Evolutionary conservation across 1,140 invertebrate species (phyloP), one percentile per base, ranked within the genome.

Genomic region (Drosophila trapezifrons): DNA sequence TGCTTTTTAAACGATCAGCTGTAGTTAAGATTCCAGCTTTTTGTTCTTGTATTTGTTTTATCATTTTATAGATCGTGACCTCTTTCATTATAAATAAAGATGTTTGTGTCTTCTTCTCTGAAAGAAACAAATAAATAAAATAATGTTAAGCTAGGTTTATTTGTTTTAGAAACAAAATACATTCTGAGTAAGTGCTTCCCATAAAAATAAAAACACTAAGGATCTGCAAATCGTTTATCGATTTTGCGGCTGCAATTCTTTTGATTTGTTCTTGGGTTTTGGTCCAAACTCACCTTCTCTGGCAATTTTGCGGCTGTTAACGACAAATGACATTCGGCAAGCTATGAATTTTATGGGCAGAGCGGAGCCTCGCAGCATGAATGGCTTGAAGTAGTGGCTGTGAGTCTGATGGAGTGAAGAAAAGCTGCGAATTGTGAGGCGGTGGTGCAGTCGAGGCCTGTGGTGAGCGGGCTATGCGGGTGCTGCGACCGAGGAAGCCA

Each of bases 261-360:
- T 78, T 51, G 67, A 79, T 67, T 73, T 59, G 45, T 27, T 62
- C 29, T 15, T 52, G 7, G 10, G 0, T 8, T 42, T 13, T 25
- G n/a, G n/a, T 0, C 47, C 25, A 18, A 45, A 55, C 20, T 12
- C 29, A 27, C 7, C n/a, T 20, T 25, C 42, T 4, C 12, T 76
- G 58, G 62, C 71, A 76, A 86, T 83, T 77, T 85, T 72, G 82
- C 45, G 69, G 78, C 49, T 57, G 49, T 86, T 83, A 87, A 87
- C 83, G 79, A 87, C 83, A 87, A 89, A 89, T 89, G 84, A 74
- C 84, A 89, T 89, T 89, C 80, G 65, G 64, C 76, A 66, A 77
- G 76, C 79, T 43, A 83, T 89, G 80, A 89, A 83, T 87, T 87
- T 87, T 80, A 89, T 83, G 84, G 56, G 37, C 70, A 46, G 12